Evolutionary conservation across 2,888 invertebrate genomes (phyloP).

Genomic region (Vesta saturnalis): DNA sequence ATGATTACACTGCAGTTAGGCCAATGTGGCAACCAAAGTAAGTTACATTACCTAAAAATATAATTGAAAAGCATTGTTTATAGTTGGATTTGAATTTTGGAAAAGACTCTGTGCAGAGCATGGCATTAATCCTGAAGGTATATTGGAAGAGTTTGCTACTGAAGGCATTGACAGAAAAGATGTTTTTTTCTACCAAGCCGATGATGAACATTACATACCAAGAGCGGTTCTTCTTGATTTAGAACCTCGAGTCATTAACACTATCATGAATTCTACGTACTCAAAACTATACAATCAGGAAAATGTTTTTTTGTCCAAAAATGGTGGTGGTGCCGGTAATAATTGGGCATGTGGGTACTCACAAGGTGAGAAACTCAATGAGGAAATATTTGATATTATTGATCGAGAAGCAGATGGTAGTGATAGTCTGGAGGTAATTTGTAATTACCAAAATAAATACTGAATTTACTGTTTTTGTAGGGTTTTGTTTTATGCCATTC

Average conservation of each 20-base stretch:
- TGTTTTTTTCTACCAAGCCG: conserved; percentile 99
- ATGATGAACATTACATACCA: conserved; percentile 99
- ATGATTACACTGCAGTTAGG: conserved; percentile 98
- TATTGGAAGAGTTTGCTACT: conserved; percentile 90
- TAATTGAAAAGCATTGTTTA: conserved; percentile 68
- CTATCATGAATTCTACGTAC: conserved; percentile 94
- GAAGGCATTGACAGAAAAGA: conserved; percentile 96
- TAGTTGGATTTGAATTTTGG: conserved; percentile 99
- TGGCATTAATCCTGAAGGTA: conserved; percentile 96
- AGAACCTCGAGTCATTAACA: conserved; percentile 97
- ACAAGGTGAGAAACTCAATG: conserved; percentile 91
- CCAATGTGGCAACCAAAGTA: conserved; percentile 99
- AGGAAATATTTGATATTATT: conserved; percentile 98
- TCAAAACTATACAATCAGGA: conserved; percentile 95
- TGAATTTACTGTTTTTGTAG: conserved; percentile 57
- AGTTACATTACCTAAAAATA: conserved; percentile 54
- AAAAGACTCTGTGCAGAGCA: conserved; percentile 97
- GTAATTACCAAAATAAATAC: background rate
- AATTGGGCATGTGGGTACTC: conserved; percentile 99
- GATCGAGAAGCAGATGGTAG: conserved; percentile 98
- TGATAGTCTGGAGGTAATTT: conserved; percentile 90
- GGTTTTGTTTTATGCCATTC: conserved; percentile 99
- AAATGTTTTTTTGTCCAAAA: conserved; percentile 95
- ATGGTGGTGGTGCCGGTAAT: conserved; percentile 99
- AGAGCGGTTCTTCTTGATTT: conserved; percentile 94